These are phyloP conservation scores for Philaenus spumarius DNA, from an alignment of 1,140 invertebrate species.

Conservation along the genomic window DNA sequence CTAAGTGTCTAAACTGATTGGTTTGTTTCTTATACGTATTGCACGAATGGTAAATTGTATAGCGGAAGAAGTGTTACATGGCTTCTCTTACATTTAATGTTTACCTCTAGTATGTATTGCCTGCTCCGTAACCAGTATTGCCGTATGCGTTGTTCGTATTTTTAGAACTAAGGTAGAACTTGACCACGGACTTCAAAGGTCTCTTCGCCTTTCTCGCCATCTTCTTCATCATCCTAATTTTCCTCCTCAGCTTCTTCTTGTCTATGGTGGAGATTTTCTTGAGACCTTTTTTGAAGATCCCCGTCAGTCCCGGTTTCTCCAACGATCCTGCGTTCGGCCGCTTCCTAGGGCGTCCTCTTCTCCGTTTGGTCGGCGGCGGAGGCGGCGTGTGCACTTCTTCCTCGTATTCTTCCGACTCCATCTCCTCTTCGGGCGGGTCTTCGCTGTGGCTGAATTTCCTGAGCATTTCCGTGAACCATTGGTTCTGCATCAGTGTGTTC, in stretches of 20 bases:
- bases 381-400: not conserved
- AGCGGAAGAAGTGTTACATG: too few relatives aligned
- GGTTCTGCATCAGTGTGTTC: not conserved
- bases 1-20: too few relatives aligned
- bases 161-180: constrained; percentile 3
- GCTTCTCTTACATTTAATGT: too few relatives aligned
- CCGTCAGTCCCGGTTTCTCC: not conserved
- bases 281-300: constrained; percentile 1
- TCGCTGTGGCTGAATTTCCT: constrained; percentile 7
- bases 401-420: not conserved
- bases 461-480: not conserved
- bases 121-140: not conserved
- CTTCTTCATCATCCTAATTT: constrained; percentile 2
- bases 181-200: constrained; percentile 2
- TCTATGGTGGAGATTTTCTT: not conserved
- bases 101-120: too few relatives aligned
- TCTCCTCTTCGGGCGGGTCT: not conserved
- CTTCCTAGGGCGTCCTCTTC: not conserved
- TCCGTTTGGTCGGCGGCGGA: not conserved
- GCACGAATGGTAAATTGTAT: too few relatives aligned
- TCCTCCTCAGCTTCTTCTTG: constrained; percentile 7
- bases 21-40: too few relatives aligned
- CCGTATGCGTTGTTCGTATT: not conserved
- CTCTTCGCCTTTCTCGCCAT: constrained; percentile 6
- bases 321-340: too few relatives aligned